phyloP scores from a whole-genome alignment of 35 echinoderm and acorn worm genomes.

The Hemicentrotus pulcherrimus region DNA sequence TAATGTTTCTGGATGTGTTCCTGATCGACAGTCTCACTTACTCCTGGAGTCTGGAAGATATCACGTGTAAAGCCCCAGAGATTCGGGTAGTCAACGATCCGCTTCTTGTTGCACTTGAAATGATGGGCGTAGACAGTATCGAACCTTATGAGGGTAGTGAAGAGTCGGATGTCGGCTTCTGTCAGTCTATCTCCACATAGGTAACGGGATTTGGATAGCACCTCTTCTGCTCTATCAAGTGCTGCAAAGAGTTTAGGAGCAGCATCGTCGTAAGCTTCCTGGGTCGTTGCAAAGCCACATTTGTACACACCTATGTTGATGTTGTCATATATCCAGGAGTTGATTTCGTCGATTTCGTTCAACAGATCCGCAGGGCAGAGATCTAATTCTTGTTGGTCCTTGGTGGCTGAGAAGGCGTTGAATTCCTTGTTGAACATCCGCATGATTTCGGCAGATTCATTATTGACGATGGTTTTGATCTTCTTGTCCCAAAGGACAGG shows the following conservation, averaged over 20 bases:
- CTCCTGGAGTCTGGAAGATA: conserved; percentile 62
- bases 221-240: conserved; percentile 80
- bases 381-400: conserved; percentile 69
- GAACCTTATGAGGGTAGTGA: conserved; percentile 81
- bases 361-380: conserved; percentile 71
- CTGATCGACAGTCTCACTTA: conserved; percentile 76
- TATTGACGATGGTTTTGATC: conserved; percentile 82
- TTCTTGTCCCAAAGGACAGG: conserved; percentile 88
- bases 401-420: conserved; percentile 70
- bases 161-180: conserved; percentile 82
- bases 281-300: conserved; percentile 74
- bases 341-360: conserved; percentile 73
- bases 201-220: conserved; percentile 69
- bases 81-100: conserved; percentile 87
- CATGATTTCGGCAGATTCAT: conserved; percentile 88
- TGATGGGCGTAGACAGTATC: conserved; percentile 85
- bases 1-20: conserved; percentile 94
- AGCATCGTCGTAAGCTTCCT: conserved; percentile 87
- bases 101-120: conserved; percentile 98
- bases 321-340: conserved; percentile 81
- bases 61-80: conserved; percentile 86
- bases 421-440: conserved; percentile 86
- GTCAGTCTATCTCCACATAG: conserved; percentile 75
- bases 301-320: conserved; percentile 95
- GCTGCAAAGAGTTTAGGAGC: conserved; percentile 70